These are phyloP conservation scores for Nomada fucata DNA, from an alignment of 2,888 invertebrate species.

Conservation along the genomic window DNA sequence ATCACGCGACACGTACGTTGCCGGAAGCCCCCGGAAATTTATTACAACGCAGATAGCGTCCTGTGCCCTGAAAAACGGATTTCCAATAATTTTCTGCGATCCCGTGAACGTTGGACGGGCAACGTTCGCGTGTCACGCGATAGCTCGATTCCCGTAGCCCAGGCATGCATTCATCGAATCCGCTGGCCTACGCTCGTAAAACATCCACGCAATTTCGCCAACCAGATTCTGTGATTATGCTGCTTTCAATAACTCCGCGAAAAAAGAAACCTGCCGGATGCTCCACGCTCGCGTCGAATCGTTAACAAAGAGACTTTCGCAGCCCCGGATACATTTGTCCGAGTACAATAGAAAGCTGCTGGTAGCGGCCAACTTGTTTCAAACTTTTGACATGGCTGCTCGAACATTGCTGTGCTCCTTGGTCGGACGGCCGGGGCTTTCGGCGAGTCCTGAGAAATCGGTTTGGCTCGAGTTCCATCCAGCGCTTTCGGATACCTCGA, in stretches of 20 bases:
- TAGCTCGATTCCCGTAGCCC: constrained; percentile 12
- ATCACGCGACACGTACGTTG: constrained; percentile 24
- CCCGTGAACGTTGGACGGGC: constrained; percentile 30
- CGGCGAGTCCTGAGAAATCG: constrained; percentile 46
- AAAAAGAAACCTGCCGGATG: background rate
- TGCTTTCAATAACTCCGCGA: constrained; percentile 53
- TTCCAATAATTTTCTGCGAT: constrained; percentile 65
- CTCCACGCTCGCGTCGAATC: constrained; percentile 3
- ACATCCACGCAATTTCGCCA: constrained; percentile 27
- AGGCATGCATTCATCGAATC: constrained; percentile 39
- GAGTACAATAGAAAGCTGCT: background rate
- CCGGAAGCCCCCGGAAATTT: constrained; percentile 54
- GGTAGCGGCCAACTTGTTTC: constrained; percentile 19
- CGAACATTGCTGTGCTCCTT: constrained; percentile 38
- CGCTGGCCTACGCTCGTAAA: constrained; percentile 52
- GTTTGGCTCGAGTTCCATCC: constrained; percentile 42
- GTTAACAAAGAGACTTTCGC: background rate
- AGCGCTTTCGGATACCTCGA: constrained; percentile 47
- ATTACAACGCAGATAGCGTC: constrained; percentile 53
- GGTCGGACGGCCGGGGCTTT: constrained; percentile 12
- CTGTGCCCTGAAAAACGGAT: constrained; percentile 53
- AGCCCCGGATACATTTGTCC: background rate
- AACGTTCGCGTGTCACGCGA: constrained; percentile 42
- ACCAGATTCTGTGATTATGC: constrained; percentile 29
- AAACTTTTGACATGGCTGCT: constrained; percentile 21